phyloP scores from a whole-genome alignment of 2,797 vertebrate genomes.

The Urosaurus nigricauda region DNA sequence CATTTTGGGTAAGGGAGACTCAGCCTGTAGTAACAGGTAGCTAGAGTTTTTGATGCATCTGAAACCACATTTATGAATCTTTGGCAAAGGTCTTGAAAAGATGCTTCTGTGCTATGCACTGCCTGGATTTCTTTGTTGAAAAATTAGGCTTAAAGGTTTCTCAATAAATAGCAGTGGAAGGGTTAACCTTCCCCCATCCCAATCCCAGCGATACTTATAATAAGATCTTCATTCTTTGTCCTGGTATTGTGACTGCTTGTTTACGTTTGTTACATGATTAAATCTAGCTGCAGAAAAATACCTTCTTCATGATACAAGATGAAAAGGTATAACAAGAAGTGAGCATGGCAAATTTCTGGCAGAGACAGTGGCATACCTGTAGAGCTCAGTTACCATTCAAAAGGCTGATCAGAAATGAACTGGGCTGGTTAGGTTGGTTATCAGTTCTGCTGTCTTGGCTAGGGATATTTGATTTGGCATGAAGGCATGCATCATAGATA shows the following conservation, averaged over 20 bases:
- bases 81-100: neutral
- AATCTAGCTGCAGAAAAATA: neutral
- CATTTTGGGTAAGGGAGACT: too few species aligned
- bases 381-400: neutral
- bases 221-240: neutral
- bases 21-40: slow-evolving; percentile 42
- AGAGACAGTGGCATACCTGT: neutral
- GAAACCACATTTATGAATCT: neutral
- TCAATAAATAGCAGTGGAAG: neutral
- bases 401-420: neutral
- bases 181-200: neutral
- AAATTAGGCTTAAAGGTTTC: neutral
- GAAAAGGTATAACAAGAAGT: neutral
- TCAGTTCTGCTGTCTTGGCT: neutral
- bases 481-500: neutral
- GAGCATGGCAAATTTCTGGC: neutral
- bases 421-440: neutral
- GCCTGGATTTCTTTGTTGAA: neutral
- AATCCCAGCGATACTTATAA: neutral
- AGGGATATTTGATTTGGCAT: slow-evolving; percentile 5
- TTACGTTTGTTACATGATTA: neutral
- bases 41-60: slow-evolving; percentile 19
- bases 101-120: neutral
- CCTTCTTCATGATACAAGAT: neutral
- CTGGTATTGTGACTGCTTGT: neutral